Conservation (phyloP, 2,113 vertebrate species). For the Pimephales promelas region DNA sequence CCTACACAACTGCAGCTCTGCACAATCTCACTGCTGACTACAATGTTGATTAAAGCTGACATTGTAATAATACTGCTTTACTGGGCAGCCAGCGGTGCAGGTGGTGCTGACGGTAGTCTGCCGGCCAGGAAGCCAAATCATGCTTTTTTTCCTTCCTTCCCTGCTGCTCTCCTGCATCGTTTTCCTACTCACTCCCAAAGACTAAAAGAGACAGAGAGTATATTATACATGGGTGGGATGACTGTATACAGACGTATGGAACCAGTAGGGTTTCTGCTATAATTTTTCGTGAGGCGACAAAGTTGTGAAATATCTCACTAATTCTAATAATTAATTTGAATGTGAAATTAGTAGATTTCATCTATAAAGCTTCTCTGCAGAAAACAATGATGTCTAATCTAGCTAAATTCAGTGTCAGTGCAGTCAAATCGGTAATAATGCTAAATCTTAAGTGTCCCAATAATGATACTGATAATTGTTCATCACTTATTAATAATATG, state of each 20-base stretch:
- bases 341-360: too few species aligned
- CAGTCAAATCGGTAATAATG: too few species aligned
- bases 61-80: constrained; percentile 55
- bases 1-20: constrained; percentile 36
- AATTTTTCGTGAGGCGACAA: neutral
- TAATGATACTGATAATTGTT: neutral
- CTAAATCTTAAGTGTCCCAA: too few species aligned
- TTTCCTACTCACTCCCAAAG: neutral
- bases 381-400: too few species aligned
- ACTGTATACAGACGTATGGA: neutral
- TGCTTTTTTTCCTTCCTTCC: neutral
- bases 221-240: neutral
- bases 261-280: neutral
- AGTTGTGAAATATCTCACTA: neutral
- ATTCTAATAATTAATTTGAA: too few species aligned
- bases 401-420: too few species aligned
- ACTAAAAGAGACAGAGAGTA: neutral
- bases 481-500: neutral
- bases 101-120: constrained; percentile 55
- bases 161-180: constrained; percentile 15
- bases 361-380: too few species aligned
- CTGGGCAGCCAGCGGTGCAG: constrained; percentile 49
- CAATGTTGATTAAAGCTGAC: constrained; percentile 60
- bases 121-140: constrained; percentile 23
- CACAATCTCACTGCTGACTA: constrained; percentile 53